These are phyloP conservation scores for Nematolebias whitei DNA, from an alignment of 2,113 vertebrate species.

Conservation along the genomic window DNA sequence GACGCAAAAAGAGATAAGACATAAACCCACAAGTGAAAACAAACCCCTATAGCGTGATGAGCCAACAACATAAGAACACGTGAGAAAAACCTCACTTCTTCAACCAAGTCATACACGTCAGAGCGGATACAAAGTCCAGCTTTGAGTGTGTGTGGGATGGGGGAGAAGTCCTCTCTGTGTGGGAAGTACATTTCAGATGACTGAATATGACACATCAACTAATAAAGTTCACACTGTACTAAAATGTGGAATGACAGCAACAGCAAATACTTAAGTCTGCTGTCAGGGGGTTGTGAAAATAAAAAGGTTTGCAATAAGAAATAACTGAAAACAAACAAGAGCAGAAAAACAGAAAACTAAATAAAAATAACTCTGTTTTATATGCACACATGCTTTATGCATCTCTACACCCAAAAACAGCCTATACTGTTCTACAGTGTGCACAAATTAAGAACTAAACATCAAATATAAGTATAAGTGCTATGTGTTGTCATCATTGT, in stretches of 20 bases:
- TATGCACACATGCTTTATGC: too few species aligned
- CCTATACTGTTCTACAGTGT: background rate
- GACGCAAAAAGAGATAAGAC: conserved; percentile 51
- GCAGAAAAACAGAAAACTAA: background rate
- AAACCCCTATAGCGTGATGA: conserved; percentile 32
- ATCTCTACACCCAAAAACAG: background rate
- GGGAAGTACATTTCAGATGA: conserved; percentile 40
- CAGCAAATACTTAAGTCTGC: background rate
- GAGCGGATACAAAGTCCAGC: conserved; percentile 17
- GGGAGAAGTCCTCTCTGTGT: conserved; percentile 4
- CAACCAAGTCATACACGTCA: conserved; percentile 20
- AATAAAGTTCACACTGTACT: conserved; percentile 30
- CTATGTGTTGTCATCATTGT: too few species aligned
- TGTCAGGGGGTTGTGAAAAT: conserved; percentile 1
- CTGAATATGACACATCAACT: conserved; percentile 51
- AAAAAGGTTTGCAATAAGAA: background rate
- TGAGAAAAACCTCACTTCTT: conserved; percentile 16
- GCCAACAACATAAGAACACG: conserved; percentile 33
- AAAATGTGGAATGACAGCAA: background rate
- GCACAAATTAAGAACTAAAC: background rate
- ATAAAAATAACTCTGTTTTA: background rate
- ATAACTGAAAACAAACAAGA: background rate
- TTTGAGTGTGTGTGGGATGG: conserved; percentile 51
- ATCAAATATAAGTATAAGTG: too few species aligned
- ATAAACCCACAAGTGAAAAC: conserved; percentile 23